phyloP scores from a whole-genome alignment of 2,888 invertebrate species.

The Lysandra coridon region DNA sequence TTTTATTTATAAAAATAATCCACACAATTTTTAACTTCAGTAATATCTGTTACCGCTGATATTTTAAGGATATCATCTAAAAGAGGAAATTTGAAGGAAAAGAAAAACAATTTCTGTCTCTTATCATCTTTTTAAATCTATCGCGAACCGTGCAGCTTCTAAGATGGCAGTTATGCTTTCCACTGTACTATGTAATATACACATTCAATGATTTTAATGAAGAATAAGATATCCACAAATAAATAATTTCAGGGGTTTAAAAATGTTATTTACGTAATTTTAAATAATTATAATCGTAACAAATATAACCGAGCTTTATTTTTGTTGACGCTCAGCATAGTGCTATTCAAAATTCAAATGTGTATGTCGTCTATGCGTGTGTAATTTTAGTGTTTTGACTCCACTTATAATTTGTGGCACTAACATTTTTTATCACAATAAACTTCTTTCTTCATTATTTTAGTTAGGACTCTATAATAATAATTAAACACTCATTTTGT shows the following conservation, averaged over 20 bases:
- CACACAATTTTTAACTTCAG: not conserved
- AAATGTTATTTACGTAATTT: not conserved
- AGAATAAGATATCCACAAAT: not conserved
- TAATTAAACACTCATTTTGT: no score
- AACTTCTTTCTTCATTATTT: no score
- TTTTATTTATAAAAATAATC: not conserved
- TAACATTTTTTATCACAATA: no score
- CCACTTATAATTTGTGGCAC: no score
- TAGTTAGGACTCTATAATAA: no score
- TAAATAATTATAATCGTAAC: no score
- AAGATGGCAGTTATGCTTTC: not conserved
- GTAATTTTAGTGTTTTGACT: no score
- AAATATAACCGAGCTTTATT: no score
- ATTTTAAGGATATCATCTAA: not conserved
- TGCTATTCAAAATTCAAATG: no score
- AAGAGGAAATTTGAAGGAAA: constrained; percentile 13
- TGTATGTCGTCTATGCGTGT: no score
- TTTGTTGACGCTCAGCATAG: no score
- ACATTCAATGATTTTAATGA: not conserved
- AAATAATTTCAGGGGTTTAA: not conserved
- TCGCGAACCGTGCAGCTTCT: not conserved
- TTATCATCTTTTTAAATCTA: not conserved
- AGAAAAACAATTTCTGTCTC: constrained; percentile 10
- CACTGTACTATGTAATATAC: not conserved
- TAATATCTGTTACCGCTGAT: not conserved